A percentile compares a stretch with the other conserved stretches of the same genome.
phyloP scores from a whole-genome alignment of 2,113 vertebrate genomes.

The Podiceps cristatus region DNA sequence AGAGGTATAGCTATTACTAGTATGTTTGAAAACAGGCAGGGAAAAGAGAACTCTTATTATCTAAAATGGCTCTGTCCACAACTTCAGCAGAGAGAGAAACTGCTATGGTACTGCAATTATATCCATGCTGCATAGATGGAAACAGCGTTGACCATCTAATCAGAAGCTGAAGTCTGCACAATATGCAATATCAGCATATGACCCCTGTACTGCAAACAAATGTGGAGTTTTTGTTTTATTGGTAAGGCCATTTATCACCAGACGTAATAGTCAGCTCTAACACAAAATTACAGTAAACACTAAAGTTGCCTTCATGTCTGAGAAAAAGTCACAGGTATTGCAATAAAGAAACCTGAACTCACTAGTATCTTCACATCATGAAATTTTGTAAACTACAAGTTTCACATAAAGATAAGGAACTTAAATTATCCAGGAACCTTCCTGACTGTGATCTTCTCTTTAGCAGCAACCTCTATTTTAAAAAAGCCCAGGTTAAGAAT shows the following conservation, averaged over 20 bases:
- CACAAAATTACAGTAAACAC: neutral
- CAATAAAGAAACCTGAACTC: neutral
- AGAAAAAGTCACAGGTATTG: neutral
- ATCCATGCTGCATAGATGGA: neutral
- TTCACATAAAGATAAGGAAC: neutral
- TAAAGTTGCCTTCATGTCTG: neutral
- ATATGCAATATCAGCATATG: neutral
- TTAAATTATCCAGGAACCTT: neutral
- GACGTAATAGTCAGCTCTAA: neutral
- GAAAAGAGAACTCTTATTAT: neutral
- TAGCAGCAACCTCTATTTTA: neutral
- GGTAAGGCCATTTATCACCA: neutral
- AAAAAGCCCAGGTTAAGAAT: neutral
- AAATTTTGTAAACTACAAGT: neutral
- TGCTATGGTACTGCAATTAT: neutral
- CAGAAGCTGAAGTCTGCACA: neutral
- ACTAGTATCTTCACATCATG: neutral
- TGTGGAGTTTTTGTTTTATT: neutral
- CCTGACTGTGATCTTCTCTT: neutral
- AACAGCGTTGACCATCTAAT: neutral
- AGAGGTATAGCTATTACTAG: neutral
- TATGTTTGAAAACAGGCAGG: neutral
- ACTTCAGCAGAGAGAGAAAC: neutral
- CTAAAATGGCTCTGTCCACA: neutral
- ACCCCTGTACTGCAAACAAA: neutral